phyloP scores from a whole-genome alignment of 2,888 invertebrate genomes.

The Patella depressa region DNA sequence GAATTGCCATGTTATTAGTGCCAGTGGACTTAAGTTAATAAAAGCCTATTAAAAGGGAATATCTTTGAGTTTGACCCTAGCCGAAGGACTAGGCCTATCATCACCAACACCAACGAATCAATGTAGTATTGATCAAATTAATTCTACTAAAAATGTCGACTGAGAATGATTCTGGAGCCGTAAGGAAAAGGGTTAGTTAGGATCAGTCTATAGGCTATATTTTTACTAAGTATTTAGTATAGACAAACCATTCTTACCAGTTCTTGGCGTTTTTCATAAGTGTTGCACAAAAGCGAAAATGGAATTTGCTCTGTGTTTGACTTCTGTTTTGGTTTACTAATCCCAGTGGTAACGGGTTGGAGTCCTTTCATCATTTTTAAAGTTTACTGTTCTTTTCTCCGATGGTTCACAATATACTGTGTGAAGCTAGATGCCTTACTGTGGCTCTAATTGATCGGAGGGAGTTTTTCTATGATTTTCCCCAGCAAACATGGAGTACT shows the following conservation, averaged over 20 bases:
- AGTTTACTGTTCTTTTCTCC: neutral
- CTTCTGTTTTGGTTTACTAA: neutral
- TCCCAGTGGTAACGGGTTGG: neutral
- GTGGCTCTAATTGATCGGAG: too few species aligned
- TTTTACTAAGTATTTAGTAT: neutral
- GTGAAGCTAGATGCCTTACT: too few species aligned
- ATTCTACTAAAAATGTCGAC: too few species aligned
- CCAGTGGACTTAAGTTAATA: too few species aligned
- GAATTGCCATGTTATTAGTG: too few species aligned
- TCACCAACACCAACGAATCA: too few species aligned
- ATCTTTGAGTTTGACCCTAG: too few species aligned
- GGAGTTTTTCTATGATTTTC: too few species aligned
- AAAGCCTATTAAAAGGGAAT: too few species aligned
- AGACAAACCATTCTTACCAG: slow-evolving; percentile 19
- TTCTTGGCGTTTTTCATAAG: slow-evolving; percentile 29
- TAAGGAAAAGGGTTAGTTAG: neutral
- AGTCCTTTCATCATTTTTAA: neutral
- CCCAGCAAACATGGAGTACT: neutral
- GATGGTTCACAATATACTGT: too few species aligned
- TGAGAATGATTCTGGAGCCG: neutral
- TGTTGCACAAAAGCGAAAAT: slow-evolving; percentile 26
- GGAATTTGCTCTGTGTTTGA: slow-evolving; percentile 23
- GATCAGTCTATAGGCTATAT: neutral
- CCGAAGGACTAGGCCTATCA: too few species aligned
- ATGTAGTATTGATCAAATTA: too few species aligned